phyloP scores from a whole-genome alignment of 2,113 vertebrate genomes.

The Ictidomys tridecemlineatus region DNA sequence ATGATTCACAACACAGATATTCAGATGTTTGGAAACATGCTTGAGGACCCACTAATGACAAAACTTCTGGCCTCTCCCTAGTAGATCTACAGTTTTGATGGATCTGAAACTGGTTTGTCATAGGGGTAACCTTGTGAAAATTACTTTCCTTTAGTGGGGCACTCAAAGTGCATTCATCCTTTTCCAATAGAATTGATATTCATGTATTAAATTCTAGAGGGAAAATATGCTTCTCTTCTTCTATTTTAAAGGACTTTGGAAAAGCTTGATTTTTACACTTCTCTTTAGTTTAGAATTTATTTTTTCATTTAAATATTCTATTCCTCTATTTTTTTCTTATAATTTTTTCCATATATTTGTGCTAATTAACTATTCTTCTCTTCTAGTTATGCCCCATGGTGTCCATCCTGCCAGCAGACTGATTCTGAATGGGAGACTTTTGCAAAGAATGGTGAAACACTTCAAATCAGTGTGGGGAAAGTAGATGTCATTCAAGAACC shows the following conservation, averaged over 20 bases:
- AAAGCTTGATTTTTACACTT: conserved; percentile 53
- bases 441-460: conserved; percentile 86
- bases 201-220: neutral
- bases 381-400: conserved; percentile 93
- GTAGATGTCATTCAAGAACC: conserved; percentile 94
- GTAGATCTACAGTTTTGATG: neutral
- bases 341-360: conserved; percentile 10
- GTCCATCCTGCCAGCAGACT: conserved; percentile 93
- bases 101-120: neutral
- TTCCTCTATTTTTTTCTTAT: conserved; percentile 12
- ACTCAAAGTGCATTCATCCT: neutral
- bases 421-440: conserved; percentile 92
- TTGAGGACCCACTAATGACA: neutral
- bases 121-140: neutral
- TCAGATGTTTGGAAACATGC: conserved; percentile 29
- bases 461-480: conserved; percentile 90
- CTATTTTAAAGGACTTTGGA: neutral
- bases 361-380: conserved; percentile 52
- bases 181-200: neutral
- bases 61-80: neutral
- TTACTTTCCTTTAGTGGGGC: neutral
- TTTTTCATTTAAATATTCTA: neutral
- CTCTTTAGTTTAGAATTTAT: neutral
- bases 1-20: neutral
- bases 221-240: neutral